A percentile compares a stretch with the other conserved stretches of the same genome.
Evolutionary conservation across 1,140 invertebrate genomes (phyloP).

Genomic region (Zaprionus camerounensis): DNA sequence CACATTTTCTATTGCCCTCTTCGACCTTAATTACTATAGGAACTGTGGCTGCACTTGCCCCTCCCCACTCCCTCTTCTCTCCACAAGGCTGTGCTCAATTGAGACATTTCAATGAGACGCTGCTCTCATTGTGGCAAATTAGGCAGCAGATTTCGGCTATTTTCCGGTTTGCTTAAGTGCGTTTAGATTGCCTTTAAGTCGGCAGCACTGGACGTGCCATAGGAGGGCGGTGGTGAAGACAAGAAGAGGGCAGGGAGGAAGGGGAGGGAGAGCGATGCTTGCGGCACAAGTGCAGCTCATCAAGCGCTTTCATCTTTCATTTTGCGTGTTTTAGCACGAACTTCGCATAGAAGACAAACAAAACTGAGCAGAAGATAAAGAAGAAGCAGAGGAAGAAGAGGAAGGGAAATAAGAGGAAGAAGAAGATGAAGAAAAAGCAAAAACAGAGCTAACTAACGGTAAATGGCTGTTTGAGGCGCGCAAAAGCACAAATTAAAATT

Average conservation of each 20-base stretch:
- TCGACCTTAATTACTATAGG: background rate
- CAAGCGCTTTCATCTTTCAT: slow-evolving; percentile 27
- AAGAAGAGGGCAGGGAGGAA: background rate
- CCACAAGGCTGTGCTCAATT: background rate
- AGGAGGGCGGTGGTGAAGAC: background rate
- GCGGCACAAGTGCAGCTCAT: background rate
- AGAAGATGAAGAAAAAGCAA: background rate
- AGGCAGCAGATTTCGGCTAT: slow-evolving; percentile 25
- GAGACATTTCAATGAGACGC: slow-evolving; percentile 19
- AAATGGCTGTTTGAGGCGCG: slow-evolving; percentile 22
- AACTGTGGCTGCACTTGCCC: background rate
- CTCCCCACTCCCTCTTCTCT: background rate
- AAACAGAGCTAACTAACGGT: slow-evolving; percentile 32
- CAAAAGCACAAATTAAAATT: slow-evolving; percentile 75
- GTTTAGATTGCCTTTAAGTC: slow-evolving; percentile 40
- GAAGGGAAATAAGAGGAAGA: background rate
- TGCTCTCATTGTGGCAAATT: slow-evolving; percentile 24
- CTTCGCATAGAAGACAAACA: slow-evolving; percentile 24
- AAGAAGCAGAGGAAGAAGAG: background rate
- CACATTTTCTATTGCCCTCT: too few relatives aligned
- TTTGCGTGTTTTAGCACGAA: slow-evolving; percentile 28
- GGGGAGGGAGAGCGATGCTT: background rate
- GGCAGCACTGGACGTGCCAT: background rate
- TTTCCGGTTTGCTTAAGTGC: slow-evolving; percentile 36
- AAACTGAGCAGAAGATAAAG: slow-evolving; percentile 1